These are phyloP conservation scores for Nasonia longicornis DNA, from an alignment of 1,140 invertebrate genomes.

Conservation along the genomic window DNA sequence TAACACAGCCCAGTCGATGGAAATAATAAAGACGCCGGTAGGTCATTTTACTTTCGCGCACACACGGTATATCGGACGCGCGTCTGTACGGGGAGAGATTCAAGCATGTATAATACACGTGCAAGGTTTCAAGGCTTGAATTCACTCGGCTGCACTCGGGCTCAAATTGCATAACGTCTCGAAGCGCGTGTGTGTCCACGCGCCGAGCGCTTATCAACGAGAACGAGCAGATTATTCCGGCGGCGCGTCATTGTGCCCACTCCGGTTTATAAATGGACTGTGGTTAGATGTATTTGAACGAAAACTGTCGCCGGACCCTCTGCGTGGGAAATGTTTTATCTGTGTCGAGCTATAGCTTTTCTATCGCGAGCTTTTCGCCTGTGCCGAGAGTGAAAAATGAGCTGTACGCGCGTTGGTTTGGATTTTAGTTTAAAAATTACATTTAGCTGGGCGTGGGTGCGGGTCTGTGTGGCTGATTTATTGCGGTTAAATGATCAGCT, in stretches of 20 bases:
- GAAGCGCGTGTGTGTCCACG: neutral
- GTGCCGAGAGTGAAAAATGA: no score
- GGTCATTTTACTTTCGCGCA: slow-evolving; percentile 17
- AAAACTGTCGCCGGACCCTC: neutral
- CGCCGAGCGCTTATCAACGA: neutral
- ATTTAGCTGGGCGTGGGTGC: no score
- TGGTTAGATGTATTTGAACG: neutral
- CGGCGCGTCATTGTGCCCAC: neutral
- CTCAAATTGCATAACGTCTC: slow-evolving; percentile 37
- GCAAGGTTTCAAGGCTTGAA: slow-evolving; percentile 28
- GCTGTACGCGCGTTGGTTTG: no score
- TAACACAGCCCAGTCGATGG: slow-evolving; percentile 15
- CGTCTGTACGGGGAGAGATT: neutral
- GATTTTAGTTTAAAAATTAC: no score
- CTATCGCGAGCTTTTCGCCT: neutral
- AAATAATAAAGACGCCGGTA: slow-evolving; percentile 35
- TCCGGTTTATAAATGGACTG: neutral
- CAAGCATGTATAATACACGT: neutral
- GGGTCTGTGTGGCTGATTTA: no score
- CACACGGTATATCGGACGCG: neutral
- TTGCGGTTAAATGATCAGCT: no score
- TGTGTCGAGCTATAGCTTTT: neutral
- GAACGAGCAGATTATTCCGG: slow-evolving; percentile 17
- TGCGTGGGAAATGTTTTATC: neutral
- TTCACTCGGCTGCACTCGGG: slow-evolving; percentile 27